phyloP scores from a whole-genome alignment of 2,113 vertebrate species.

The Halichoeres trimaculatus region DNA sequence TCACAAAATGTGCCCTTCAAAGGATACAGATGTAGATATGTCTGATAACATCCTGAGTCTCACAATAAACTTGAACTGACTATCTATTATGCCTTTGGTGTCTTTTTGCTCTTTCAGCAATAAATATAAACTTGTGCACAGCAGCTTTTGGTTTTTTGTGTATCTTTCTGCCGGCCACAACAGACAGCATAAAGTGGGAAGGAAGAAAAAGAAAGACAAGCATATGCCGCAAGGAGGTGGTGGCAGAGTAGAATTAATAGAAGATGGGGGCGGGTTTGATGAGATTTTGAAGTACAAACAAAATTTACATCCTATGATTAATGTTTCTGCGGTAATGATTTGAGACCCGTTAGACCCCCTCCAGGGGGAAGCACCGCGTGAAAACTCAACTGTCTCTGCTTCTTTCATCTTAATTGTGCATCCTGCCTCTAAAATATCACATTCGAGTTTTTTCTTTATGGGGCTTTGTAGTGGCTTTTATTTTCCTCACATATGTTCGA shows the following conservation, averaged over 20 bases:
- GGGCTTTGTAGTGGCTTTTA: constrained; percentile 24
- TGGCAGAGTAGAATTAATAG: no score
- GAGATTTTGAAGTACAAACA: neutral
- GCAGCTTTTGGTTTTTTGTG: neutral
- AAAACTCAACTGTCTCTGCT: constrained; percentile 19
- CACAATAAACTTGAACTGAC: neutral
- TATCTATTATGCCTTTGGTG: neutral
- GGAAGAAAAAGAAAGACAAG: no score
- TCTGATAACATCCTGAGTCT: no score
- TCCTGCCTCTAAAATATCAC: constrained; percentile 55
- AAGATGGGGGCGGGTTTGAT: no score
- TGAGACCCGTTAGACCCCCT: neutral
- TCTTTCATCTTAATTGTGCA: constrained; percentile 65
- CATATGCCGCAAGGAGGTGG: no score
- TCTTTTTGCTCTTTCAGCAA: neutral
- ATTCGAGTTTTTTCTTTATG: constrained; percentile 1
- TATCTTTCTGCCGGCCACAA: constrained; percentile 13
- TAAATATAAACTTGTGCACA: neutral
- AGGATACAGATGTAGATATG: no score
- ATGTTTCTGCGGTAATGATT: neutral
- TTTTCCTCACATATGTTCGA: constrained; percentile 6
- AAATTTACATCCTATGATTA: neutral
- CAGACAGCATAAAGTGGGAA: neutral
- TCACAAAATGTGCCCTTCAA: no score
- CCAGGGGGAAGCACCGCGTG: constrained; percentile 59